A percentile compares a stretch with the other conserved stretches of the same genome.
These are phyloP conservation scores for Oncorhynchus tshawytscha DNA, from an alignment of 2,113 vertebrate genomes.

Conservation along the genomic window DNA sequence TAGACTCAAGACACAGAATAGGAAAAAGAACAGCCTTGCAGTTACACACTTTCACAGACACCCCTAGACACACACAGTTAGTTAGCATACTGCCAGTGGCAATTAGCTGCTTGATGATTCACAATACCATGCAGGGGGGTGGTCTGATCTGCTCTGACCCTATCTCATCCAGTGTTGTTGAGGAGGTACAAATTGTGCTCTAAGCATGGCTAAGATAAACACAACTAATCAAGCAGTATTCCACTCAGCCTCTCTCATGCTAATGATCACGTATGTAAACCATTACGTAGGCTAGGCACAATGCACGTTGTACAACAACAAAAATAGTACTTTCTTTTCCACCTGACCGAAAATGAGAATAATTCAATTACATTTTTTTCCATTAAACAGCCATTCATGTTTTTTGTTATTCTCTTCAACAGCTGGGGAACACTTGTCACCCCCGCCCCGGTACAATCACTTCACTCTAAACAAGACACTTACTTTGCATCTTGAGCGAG, in stretches of 20 bases:
- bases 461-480: constrained; percentile 12
- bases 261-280: constrained; percentile 43
- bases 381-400: constrained; percentile 27
- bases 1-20: neutral
- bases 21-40: too few relatives aligned
- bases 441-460: constrained; percentile 1
- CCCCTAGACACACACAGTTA: constrained; percentile 22
- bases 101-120: constrained; percentile 60
- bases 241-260: constrained; percentile 28
- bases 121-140: constrained; percentile 38
- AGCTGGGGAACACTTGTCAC: constrained; percentile 15
- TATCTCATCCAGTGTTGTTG: constrained; percentile 12
- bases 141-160: constrained; percentile 31
- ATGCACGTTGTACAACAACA: constrained; percentile 13
- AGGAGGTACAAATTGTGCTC: constrained; percentile 31
- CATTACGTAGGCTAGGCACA: constrained; percentile 20
- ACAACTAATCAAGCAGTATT: constrained; percentile 49
- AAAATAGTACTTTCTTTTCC: neutral
- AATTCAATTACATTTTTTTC: constrained; percentile 5
- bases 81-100: constrained; percentile 46
- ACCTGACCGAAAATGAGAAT: neutral
- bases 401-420: constrained; percentile 9
- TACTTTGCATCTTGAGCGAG: constrained; percentile 19
- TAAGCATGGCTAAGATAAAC: constrained; percentile 40
- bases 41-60: constrained; percentile 7